Conservation (phyloP, 2,797 vertebrate genomes). For the Hypotaenidia okinawae region DNA sequence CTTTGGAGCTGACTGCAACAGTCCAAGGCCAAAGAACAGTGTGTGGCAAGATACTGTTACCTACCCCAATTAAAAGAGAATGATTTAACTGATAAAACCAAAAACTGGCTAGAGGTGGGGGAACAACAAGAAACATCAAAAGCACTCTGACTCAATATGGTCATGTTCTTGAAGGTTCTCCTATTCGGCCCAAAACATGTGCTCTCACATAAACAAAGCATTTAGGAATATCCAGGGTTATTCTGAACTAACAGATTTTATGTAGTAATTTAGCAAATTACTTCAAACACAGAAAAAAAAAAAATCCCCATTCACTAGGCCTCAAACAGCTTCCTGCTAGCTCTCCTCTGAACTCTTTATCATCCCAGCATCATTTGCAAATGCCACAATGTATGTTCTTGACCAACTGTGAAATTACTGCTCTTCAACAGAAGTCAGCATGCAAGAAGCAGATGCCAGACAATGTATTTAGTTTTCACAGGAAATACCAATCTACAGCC, state of each 20-base stretch:
- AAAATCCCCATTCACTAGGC: neutral
- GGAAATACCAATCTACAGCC: constrained; percentile 13
- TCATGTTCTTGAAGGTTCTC: neutral
- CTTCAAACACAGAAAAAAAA: neutral
- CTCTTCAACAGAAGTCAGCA: constrained; percentile 24
- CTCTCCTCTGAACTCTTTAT: neutral
- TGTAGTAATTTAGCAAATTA: neutral
- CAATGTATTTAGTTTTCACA: constrained; percentile 29
- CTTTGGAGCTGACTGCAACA: neutral
- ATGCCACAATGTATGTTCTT: neutral
- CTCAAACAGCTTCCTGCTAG: neutral
- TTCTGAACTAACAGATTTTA: neutral
- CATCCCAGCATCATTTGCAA: neutral
- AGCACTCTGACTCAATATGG: neutral
- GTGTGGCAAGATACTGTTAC: neutral
- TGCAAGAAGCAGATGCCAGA: neutral
- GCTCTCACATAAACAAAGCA: neutral
- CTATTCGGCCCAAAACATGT: neutral
- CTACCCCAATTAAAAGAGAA: neutral
- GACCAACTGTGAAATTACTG: neutral
- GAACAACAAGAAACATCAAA: neutral
- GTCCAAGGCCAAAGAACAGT: neutral
- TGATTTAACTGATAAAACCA: neutral
- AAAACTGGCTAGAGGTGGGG: accelerated
- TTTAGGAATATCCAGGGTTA: neutral